Evolutionary conservation across 2,797 vertebrate genomes (phyloP).

Genomic region (Phyllotis vaccarum): DNA sequence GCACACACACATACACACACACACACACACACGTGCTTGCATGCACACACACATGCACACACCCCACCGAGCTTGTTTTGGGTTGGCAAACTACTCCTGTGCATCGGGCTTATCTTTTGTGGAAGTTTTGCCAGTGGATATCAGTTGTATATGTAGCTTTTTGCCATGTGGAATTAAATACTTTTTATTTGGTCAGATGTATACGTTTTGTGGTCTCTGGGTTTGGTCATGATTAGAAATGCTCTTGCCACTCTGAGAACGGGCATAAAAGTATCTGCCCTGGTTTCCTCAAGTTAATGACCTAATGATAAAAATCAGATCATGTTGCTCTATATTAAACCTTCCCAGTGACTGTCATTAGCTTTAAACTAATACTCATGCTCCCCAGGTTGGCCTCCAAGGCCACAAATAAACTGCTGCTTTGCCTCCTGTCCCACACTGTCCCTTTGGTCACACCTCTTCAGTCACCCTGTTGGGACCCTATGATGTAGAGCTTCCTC

Average conservation of each 20-base stretch:
- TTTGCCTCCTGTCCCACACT: neutral
- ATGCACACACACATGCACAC: too few species aligned
- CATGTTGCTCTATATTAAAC: neutral
- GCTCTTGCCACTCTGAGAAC: slow-evolving; percentile 19
- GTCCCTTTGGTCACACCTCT: accelerated
- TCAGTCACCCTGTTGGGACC: neutral
- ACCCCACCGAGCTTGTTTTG: neutral
- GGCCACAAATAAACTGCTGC: neutral
- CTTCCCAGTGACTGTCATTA: neutral
- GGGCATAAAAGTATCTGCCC: neutral
- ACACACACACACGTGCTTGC: too few species aligned
- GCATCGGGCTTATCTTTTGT: neutral
- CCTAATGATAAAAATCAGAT: neutral
- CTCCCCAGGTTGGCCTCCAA: neutral
- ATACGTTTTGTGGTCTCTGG: slow-evolving; percentile 49
- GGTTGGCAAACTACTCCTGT: neutral
- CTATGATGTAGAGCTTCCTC: neutral
- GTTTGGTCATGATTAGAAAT: slow-evolving; percentile 63
- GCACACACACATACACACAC: neutral
- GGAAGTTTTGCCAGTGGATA: neutral
- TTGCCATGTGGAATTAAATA: neutral
- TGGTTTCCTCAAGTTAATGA: slow-evolving; percentile 6
- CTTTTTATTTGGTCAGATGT: neutral
- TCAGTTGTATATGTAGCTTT: neutral
- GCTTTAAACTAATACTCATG: neutral